phyloP scores from a whole-genome alignment of 2,797 vertebrate species.

The Falco cherrug region DNA sequence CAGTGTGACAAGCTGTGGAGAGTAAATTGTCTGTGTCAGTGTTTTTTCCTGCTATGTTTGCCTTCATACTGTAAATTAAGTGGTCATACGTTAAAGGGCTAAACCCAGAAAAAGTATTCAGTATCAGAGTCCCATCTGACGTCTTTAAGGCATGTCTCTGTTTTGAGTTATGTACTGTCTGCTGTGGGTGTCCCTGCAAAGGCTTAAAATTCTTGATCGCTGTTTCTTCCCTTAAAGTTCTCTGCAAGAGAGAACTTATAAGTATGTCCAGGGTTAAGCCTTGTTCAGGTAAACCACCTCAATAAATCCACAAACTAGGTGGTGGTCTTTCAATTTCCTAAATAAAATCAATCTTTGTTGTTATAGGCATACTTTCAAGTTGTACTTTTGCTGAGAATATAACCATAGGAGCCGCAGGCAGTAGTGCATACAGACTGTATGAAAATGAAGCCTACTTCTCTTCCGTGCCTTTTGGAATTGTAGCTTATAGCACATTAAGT shows the following conservation, averaged over 20 bases:
- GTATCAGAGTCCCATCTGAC: not conserved
- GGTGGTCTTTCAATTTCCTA: not conserved
- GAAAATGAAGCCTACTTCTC: not conserved
- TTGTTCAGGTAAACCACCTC: not conserved
- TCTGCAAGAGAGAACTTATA: not conserved
- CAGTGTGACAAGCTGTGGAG: not conserved
- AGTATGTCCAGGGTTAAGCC: not conserved
- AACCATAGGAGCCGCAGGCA: fast-evolving
- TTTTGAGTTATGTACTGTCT: not conserved
- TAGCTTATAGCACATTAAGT: not conserved
- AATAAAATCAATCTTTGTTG: not conserved
- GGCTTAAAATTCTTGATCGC: not conserved
- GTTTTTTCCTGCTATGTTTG: not conserved
- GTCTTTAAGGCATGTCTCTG: not conserved
- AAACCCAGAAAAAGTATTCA: not conserved
- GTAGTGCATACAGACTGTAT: not conserved
- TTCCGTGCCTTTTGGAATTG: not conserved
- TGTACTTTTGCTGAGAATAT: not conserved
- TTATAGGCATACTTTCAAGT: not conserved
- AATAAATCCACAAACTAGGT: not conserved
- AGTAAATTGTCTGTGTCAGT: not conserved
- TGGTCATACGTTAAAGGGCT: not conserved
- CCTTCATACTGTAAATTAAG: not conserved
- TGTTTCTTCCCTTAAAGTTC: not conserved
- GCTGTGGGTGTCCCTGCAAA: not conserved